Evolutionary conservation across 2,888 invertebrate species (phyloP).

Genomic region (Epinotia nisella): DNA sequence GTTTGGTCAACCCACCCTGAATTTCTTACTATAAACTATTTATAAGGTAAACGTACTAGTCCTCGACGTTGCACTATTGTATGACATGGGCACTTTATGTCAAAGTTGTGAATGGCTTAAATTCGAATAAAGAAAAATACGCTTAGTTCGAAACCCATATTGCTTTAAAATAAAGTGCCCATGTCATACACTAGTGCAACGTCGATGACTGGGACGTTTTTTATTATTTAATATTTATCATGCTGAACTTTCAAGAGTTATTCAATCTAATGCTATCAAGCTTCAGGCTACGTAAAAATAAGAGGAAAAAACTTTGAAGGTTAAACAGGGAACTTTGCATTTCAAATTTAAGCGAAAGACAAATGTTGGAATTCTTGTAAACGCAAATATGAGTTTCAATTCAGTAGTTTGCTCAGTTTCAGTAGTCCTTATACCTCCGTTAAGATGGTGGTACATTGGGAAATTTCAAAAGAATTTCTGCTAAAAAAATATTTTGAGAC

Average conservation of each 20-base stretch:
- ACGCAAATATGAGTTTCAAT: constrained; percentile 43
- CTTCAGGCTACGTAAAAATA: background rate
- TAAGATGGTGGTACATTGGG: constrained; percentile 8
- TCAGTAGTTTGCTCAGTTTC: constrained; percentile 32
- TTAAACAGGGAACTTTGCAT: constrained; percentile 5
- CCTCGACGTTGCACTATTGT: no score
- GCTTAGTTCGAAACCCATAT: no score
- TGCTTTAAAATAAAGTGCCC: no score
- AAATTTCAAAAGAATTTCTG: background rate
- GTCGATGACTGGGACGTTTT: no score
- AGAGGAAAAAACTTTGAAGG: background rate
- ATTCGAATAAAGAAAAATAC: no score
- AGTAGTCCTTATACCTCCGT: constrained; percentile 9
- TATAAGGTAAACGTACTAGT: no score
- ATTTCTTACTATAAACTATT: no score
- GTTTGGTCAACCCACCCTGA: no score
- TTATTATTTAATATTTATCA: no score
- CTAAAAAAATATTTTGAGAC: background rate
- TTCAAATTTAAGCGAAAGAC: constrained; percentile 21
- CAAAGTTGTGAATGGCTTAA: no score
- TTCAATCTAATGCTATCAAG: background rate
- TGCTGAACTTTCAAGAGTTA: background rate
- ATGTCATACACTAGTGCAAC: no score
- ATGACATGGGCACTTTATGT: no score
- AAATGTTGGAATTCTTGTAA: constrained; percentile 25